A percentile compares a stretch with the other conserved stretches of the same genome.
Evolutionary conservation across 2,888 invertebrate species (phyloP).

Genomic region (Zeuzera pyrina): DNA sequence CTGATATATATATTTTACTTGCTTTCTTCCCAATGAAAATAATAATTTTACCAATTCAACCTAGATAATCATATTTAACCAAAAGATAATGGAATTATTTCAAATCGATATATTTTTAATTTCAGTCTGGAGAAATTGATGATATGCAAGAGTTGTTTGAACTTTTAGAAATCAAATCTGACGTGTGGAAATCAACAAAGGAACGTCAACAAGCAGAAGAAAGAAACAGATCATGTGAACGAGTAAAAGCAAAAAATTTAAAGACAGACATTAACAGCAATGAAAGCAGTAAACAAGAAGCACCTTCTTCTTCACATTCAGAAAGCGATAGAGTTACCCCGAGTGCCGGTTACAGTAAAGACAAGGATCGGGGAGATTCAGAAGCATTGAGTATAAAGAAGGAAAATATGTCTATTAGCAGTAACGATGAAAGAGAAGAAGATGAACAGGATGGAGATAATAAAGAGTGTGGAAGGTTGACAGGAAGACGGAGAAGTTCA

Average conservation of each 20-base stretch:
- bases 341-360: conserved; percentile 64
- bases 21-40: conserved; percentile 14
- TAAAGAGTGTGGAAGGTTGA: conserved; percentile 60
- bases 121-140: conserved; percentile 84
- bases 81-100: neutral
- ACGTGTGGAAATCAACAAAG: conserved; percentile 78
- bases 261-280: conserved; percentile 70
- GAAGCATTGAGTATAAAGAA: conserved; percentile 66
- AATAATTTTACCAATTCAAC: neutral
- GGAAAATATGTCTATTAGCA: conserved; percentile 68
- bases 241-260: conserved; percentile 55
- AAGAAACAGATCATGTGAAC: conserved; percentile 62
- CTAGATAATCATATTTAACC: neutral
- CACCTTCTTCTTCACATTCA: conserved; percentile 63
- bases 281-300: conserved; percentile 68
- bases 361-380: conserved; percentile 49
- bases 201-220: conserved; percentile 67
- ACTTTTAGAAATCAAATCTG: conserved; percentile 88
- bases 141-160: conserved; percentile 88
- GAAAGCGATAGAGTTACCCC: conserved; percentile 65
- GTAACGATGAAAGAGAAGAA: conserved; percentile 67
- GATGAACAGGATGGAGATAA: conserved; percentile 64
- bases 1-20: conserved; percentile 3
- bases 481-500: conserved; percentile 79
- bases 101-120: conserved; percentile 16